Conservation (phyloP, 53 echinoderm and acorn worm genomes). For the Stichopus horrens region DNA sequence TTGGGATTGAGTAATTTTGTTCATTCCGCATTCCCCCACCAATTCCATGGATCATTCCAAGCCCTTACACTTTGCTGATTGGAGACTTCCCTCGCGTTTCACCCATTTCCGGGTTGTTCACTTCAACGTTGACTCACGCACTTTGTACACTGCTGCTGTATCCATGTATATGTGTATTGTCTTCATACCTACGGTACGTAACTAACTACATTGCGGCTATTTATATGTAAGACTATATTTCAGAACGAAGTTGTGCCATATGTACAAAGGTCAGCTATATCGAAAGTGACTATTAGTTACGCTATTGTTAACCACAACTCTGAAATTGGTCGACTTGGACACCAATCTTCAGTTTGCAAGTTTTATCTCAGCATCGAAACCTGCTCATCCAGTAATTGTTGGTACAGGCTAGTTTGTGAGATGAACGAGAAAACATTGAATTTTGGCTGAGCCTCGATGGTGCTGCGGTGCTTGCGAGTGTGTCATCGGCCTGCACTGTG, state of each 20-base stretch:
- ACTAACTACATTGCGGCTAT: background rate
- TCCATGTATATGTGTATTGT: no score
- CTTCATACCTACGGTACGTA: no score
- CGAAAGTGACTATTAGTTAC: constrained; percentile 10
- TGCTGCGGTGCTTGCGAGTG: background rate
- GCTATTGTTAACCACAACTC: background rate
- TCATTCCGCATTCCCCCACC: background rate
- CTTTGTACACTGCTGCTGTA: background rate
- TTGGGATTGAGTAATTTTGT: no score
- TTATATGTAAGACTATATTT: no score
- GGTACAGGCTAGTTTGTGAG: background rate
- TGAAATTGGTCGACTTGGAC: no score
- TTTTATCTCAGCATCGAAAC: no score
- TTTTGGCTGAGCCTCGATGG: background rate
- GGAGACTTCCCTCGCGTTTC: constrained; percentile 27
- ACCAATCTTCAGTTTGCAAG: no score
- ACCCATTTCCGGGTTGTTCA: constrained; percentile 22
- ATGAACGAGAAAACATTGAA: background rate
- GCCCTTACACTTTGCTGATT: constrained; percentile 19
- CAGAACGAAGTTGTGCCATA: background rate
- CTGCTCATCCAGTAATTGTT: no score
- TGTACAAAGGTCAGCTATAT: background rate
- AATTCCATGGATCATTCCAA: background rate
- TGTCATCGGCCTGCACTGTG: background rate
- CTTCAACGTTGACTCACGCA: constrained; percentile 39